Evolutionary conservation across 2,113 vertebrate genomes (phyloP).

Genomic region (Otus sunia): DNA sequence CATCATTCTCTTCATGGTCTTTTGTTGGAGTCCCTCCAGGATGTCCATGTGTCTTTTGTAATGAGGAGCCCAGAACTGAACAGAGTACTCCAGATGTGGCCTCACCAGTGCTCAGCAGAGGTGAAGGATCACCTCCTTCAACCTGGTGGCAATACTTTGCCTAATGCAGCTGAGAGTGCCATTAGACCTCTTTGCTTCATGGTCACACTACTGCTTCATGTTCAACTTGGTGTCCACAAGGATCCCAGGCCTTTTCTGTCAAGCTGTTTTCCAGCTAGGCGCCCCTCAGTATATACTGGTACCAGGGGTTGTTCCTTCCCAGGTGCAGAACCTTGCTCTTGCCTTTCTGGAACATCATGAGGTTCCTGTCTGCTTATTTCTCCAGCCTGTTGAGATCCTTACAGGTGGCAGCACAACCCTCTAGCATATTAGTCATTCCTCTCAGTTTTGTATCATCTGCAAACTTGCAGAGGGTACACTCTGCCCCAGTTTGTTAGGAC

Average conservation of each 20-base stretch:
- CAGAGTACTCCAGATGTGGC: background rate
- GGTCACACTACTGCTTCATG: background rate
- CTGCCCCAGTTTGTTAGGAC: background rate
- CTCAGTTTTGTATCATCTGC: background rate
- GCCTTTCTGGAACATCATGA: background rate
- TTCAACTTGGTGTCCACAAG: background rate
- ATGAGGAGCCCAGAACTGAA: background rate
- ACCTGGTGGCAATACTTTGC: background rate
- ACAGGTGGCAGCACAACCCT: background rate
- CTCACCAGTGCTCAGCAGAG: background rate
- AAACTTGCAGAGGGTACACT: background rate
- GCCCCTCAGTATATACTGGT: background rate
- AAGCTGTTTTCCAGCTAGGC: background rate
- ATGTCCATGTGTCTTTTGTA: background rate
- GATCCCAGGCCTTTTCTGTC: background rate
- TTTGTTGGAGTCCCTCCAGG: background rate
- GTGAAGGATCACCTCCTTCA: background rate
- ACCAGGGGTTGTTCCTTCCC: background rate
- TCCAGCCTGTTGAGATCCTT: background rate
- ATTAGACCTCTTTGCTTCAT: background rate
- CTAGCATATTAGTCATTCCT: background rate
- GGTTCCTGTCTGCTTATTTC: background rate
- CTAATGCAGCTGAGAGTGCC: accelerated
- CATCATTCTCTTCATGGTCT: background rate
- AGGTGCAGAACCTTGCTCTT: background rate